These are phyloP conservation scores for Struthidea cinerea DNA, from an alignment of 2,113 vertebrate genomes.

Conservation along the genomic window DNA sequence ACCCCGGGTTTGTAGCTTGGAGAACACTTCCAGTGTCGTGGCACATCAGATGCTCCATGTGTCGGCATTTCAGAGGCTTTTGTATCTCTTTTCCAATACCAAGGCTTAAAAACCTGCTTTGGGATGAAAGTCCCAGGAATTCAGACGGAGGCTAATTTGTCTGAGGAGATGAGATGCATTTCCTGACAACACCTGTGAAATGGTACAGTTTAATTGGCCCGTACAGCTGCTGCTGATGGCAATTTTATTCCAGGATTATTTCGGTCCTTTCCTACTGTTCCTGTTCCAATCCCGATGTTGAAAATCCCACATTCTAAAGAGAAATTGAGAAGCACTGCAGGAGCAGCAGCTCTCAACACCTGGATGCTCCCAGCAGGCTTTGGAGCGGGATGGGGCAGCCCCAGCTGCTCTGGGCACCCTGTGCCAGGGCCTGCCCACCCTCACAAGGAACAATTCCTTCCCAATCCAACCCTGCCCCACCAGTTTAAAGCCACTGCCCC, in stretches of 20 bases:
- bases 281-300: neutral
- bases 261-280: neutral
- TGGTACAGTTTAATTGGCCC: constrained; percentile 6
- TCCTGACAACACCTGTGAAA: constrained; percentile 20
- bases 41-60: neutral
- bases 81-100: neutral
- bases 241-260: constrained; percentile 9
- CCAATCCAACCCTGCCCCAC: neutral
- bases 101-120: neutral
- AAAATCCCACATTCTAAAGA: neutral
- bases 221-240: neutral
- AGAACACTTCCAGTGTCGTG: neutral
- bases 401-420: neutral
- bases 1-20: neutral
- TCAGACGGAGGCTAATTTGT: neutral
- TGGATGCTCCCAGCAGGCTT: neutral
- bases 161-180: neutral
- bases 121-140: neutral
- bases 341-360: neutral
- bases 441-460: neutral
- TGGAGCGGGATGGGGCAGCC: neutral
- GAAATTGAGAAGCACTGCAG: neutral
- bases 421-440: neutral
- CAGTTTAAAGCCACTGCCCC: neutral
- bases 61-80: neutral